Conservation (phyloP, 2,113 vertebrate species). For the Malurus cyaneus region DNA sequence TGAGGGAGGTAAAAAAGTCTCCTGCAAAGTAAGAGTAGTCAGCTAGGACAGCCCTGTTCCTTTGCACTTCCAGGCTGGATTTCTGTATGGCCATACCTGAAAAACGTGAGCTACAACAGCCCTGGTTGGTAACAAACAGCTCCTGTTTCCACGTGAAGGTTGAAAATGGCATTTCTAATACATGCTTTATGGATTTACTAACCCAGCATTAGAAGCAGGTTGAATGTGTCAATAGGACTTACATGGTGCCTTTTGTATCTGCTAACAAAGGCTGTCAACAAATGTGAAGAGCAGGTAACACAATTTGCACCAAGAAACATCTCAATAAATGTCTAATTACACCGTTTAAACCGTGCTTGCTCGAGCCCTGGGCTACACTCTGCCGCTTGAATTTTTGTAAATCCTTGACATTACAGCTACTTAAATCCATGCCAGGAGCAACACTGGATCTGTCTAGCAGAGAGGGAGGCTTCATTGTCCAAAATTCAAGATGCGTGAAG, state of each 20-base stretch:
- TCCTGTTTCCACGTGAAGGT: background rate
- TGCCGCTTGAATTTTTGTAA: constrained; percentile 7
- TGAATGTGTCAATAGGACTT: background rate
- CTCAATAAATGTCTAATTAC: constrained; percentile 24
- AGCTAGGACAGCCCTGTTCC: background rate
- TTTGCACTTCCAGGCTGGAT: background rate
- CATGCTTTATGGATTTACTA: background rate
- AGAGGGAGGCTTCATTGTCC: background rate
- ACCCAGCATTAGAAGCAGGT: background rate
- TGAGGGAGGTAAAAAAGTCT: background rate
- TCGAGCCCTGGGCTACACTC: background rate
- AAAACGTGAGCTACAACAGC: background rate
- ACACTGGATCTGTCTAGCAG: background rate
- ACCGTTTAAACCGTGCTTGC: background rate
- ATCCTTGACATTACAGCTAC: background rate
- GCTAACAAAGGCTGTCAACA: background rate
- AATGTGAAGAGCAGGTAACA: constrained; percentile 8
- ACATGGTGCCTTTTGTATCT: background rate
- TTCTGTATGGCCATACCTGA: background rate
- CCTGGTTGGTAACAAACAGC: background rate
- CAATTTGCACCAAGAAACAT: constrained; percentile 18
- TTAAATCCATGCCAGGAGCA: constrained; percentile 20
- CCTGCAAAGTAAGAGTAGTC: background rate
- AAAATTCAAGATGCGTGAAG: background rate
- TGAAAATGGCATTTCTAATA: background rate